These are phyloP conservation scores for Platyscapa corneri DNA, from an alignment of 1,140 invertebrate species.

Conservation along the genomic window DNA sequence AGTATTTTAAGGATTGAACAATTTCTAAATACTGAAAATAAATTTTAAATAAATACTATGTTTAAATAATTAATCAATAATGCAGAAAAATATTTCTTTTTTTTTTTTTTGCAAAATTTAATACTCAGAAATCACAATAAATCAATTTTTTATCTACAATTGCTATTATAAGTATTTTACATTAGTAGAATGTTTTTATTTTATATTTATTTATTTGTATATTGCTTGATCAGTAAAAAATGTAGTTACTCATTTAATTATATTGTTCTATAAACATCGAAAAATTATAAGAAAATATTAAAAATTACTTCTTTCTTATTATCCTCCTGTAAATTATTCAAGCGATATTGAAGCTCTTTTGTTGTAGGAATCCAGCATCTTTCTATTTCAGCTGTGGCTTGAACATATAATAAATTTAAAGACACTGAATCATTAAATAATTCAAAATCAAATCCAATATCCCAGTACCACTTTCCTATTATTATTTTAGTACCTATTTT, in stretches of 20 bases:
- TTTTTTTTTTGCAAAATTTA: neutral
- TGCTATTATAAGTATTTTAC: neutral
- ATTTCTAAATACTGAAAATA: slow-evolving; percentile 86
- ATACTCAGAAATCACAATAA: neutral
- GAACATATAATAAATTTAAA: slow-evolving; percentile 90
- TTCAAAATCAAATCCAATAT: slow-evolving; percentile 86
- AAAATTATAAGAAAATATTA: slow-evolving; percentile 2
- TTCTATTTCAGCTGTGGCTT: slow-evolving; percentile 90
- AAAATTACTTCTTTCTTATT: slow-evolving; percentile 86
- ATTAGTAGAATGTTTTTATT: neutral
- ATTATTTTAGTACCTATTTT: slow-evolving; percentile 61
- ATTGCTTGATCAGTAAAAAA: too few relatives aligned
- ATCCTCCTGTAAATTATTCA: slow-evolving; percentile 82
- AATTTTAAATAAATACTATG: slow-evolving; percentile 19
- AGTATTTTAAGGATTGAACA: slow-evolving; percentile 87
- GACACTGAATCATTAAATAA: slow-evolving; percentile 87
- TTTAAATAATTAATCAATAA: neutral
- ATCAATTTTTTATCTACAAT: neutral
- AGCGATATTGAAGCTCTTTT: slow-evolving; percentile 80
- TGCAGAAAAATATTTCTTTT: neutral
- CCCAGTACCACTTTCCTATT: slow-evolving; percentile 85
- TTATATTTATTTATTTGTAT: too few relatives aligned
- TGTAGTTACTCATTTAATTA: too few relatives aligned
- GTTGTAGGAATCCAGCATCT: slow-evolving; percentile 87
- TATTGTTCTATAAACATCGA: neutral